A percentile compares a stretch with the other conserved stretches of the same genome.
Evolutionary conservation across 2,113 vertebrate genomes (phyloP).

Genomic region (Ovis canadensis): DNA sequence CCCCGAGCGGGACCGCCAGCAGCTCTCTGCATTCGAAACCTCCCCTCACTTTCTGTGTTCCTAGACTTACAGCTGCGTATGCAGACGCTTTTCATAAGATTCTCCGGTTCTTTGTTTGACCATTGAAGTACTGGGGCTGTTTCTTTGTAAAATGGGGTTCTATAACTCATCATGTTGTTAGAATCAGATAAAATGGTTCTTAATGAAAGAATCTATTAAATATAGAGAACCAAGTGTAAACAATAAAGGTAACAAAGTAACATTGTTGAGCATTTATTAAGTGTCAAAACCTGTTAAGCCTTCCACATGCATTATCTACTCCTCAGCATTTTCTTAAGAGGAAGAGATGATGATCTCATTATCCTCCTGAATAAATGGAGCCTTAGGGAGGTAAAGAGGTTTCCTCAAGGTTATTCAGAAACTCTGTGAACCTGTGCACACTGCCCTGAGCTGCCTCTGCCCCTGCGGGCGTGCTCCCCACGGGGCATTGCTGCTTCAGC

Average conservation of each 20-base stretch:
- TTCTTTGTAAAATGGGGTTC: neutral
- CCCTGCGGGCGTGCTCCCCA: too few species aligned
- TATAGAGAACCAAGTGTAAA: neutral
- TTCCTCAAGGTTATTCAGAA: neutral
- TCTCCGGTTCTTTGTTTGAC: neutral
- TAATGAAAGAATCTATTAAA: neutral
- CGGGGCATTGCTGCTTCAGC: too few species aligned
- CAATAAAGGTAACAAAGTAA: neutral
- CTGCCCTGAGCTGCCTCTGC: neutral
- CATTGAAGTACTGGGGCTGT: neutral
- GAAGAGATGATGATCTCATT: neutral
- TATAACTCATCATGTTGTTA: neutral
- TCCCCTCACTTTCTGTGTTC: neutral
- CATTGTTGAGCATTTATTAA: neutral
- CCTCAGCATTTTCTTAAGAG: neutral
- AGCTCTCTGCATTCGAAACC: neutral
- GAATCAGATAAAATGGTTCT: neutral
- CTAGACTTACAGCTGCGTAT: neutral
- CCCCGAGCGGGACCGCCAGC: neutral
- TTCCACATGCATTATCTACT: neutral
- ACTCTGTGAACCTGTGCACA: accelerated
- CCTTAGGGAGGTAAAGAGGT: neutral
- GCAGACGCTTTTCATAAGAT: neutral
- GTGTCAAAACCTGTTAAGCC: neutral
- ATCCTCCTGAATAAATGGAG: neutral